These are phyloP conservation scores for Tyria jacobaeae DNA, from an alignment of 2,888 invertebrate genomes.

Conservation along the genomic window DNA sequence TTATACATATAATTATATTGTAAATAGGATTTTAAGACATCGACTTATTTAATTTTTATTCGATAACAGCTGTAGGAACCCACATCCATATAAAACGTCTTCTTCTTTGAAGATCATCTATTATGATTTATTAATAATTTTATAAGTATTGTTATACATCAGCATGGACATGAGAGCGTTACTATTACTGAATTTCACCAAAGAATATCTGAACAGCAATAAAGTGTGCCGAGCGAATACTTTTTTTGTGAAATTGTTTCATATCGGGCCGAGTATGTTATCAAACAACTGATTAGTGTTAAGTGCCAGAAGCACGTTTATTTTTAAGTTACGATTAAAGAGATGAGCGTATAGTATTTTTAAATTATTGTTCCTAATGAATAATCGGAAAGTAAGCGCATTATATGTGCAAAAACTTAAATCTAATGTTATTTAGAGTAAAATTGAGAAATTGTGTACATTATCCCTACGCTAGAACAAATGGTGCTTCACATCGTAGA, in stretches of 20 bases:
- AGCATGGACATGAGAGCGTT: conserved; percentile 41
- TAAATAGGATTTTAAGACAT: conserved; percentile 60
- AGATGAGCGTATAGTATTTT: conserved; percentile 81
- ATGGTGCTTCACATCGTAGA: conserved; percentile 86
- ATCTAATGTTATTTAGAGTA: conserved; percentile 80
- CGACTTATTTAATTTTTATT: conserved; percentile 61
- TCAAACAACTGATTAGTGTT: conserved; percentile 68
- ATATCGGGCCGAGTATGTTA: conserved; percentile 40
- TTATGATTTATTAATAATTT: conserved; percentile 41
- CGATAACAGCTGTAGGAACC: conserved; percentile 37
- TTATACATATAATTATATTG: conserved; percentile 71
- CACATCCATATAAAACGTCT: conserved; percentile 35
- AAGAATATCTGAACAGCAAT: conserved; percentile 66
- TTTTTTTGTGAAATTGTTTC: conserved; percentile 43
- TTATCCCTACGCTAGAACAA: conserved; percentile 86
- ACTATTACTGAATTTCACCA: conserved; percentile 63
- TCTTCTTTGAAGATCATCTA: conserved; percentile 31
- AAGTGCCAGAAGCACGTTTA: conserved; percentile 83
- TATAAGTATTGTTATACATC: conserved; percentile 43
- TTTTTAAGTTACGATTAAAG: conserved; percentile 76
- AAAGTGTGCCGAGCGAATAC: conserved; percentile 41
- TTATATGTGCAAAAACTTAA: conserved; percentile 73
- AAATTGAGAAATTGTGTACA: conserved; percentile 83
- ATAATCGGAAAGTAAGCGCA: conserved; percentile 77
- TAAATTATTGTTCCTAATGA: conserved; percentile 85